Base-by-base conservation (phyloP, 2,113 vertebrate genomes). In the Gymnocephalus cernua region DNA sequence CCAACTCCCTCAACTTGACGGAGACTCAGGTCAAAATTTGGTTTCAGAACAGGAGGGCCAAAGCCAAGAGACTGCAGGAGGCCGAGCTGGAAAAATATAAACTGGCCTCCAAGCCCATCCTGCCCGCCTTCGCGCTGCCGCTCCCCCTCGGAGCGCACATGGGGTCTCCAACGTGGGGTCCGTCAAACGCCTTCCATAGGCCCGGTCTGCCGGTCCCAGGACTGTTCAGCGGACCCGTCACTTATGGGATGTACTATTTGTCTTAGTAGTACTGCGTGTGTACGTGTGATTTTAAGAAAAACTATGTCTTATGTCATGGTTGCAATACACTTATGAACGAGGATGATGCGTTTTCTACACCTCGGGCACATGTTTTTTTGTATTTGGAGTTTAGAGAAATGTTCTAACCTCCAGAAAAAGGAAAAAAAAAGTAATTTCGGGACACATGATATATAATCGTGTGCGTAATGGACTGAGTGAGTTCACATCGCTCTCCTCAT, bases 1-100 rank as follows among this genome's bases (percentile, higher is more conserved):
- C 95, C 91, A 94, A 91, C 89, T 95, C 95, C 0, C 95, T 96
- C 80, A 96, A 94, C 90, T 94, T 96, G 85, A 96, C 95, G 53
- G 96, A 97, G 94, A 96, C 96, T 12, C 96, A 96, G 89, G 96
- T 96, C 71, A 96, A 96, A 88, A 96, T 97, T 23, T 96, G 96
- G 96, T 97, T 97, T 82, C 96, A 97, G 82, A 97, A 96, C 91
- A 82, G 96, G 54, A 91, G 96, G 38, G 96, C 96, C 51, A 96
- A 97, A 80, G 96, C 96, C 79, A 96, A 96, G 86, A 93, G 96
- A 92, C 94, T 97, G 5, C 96, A 96, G 76, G 96, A 96, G 74
- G 96, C 96, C 76, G 96, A 96, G 92, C 87, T 96, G 91, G 96
- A 96, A 72, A 96, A 95, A 88, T 94, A 93, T 45, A 96, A 96